Evolutionary conservation across 1,140 invertebrate species (phyloP).

Genomic region (Procambarus clarkii): DNA sequence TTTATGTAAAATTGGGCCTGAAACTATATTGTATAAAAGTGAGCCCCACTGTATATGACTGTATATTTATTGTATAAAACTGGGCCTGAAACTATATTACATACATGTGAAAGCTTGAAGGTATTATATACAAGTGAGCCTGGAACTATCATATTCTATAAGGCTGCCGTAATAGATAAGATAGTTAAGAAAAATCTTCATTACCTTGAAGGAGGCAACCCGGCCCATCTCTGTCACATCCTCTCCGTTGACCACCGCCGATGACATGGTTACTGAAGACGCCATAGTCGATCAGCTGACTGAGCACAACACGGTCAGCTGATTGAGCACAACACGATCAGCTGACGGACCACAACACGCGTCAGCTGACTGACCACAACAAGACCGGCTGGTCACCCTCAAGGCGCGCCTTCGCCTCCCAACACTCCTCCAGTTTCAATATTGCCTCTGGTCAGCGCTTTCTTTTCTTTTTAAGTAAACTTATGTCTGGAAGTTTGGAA

Average conservation of each 20-base stretch:
- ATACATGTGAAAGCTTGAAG: no score
- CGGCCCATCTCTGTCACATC: constrained; percentile 55
- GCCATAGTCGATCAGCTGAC: neutral
- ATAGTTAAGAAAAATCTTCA: neutral
- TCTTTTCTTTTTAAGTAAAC: neutral
- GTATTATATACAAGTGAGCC: no score
- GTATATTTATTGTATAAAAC: no score
- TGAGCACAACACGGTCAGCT: neutral
- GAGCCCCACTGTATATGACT: no score
- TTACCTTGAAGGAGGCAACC: constrained; percentile 54
- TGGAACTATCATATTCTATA: no score
- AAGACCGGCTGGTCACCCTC: neutral
- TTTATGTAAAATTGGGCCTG: no score
- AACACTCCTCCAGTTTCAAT: no score
- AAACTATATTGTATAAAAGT: no score
- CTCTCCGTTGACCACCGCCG: constrained; percentile 46
- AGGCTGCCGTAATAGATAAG: no score
- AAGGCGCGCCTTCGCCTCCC: no score
- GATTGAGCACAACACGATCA: neutral
- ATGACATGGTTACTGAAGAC: constrained; percentile 37
- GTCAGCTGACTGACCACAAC: neutral
- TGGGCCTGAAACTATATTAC: no score
- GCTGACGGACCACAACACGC: neutral
- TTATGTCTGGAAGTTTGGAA: neutral
- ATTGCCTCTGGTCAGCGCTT: no score